These are phyloP conservation scores for Porites australiensis DNA, from an alignment of 64 coral and sea anemone species.

Conservation along the genomic window DNA sequence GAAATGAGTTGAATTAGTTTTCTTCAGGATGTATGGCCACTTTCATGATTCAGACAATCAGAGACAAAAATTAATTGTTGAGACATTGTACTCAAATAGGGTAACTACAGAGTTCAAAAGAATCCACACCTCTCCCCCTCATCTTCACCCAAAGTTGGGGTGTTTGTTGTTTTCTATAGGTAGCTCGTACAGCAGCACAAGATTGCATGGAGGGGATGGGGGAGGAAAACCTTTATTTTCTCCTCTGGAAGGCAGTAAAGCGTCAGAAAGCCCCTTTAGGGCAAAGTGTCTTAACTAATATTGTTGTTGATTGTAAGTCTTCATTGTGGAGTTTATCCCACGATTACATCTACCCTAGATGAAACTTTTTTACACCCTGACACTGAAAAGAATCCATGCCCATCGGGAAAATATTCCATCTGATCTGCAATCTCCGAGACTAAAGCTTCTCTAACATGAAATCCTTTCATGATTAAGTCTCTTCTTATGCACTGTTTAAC, in stretches of 20 bases:
- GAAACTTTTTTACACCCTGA: slow-evolving; percentile 94
- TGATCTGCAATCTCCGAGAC: slow-evolving; percentile 77
- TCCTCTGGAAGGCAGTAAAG: too few species aligned
- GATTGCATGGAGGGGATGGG: too few species aligned
- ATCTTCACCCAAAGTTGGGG: too few species aligned
- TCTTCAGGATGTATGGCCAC: neutral
- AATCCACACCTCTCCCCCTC: neutral
- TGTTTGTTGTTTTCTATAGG: too few species aligned
- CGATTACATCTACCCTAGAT: slow-evolving; percentile 85
- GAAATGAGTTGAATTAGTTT: too few species aligned
- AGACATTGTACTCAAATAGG: neutral
- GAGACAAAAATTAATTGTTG: neutral
- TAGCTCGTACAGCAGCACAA: too few species aligned
- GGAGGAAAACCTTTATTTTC: too few species aligned
- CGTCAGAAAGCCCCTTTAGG: too few species aligned
- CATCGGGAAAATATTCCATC: slow-evolving; percentile 80
- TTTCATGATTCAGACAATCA: too few species aligned
- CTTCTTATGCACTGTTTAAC: slow-evolving; percentile 82
- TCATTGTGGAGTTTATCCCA: slow-evolving; percentile 33
- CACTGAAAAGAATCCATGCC: slow-evolving; percentile 75
- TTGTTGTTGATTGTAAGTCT: neutral
- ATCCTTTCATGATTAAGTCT: slow-evolving; percentile 70
- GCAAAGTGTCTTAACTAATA: too few species aligned
- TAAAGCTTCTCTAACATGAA: slow-evolving; percentile 40
- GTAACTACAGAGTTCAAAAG: neutral